Base-by-base conservation (phyloP, 53 echinoderm and acorn worm genomes). In the Paracentrotus lividus region DNA sequence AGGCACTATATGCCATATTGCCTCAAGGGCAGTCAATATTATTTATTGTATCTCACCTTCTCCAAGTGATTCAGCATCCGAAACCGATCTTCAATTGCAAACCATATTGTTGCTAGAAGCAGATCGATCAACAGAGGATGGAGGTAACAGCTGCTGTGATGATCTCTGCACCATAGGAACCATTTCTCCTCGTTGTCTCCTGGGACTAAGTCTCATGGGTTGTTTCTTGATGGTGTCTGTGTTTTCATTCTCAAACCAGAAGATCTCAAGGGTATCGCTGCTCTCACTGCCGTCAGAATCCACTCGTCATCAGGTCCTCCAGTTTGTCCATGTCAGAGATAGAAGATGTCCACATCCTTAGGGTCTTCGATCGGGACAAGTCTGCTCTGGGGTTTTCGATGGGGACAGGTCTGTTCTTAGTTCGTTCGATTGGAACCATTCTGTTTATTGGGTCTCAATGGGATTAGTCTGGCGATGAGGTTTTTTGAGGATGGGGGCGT, bases 171-270 rank as follows among this genome's bases (percentile, higher is more conserved):
- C 44, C 90, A 84, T 27, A 78, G 44, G 90, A 58, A n/a, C 57
- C 65, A 20, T 55, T 42, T 36, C 60, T 18, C 56, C 77, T 26
- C 59, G 91, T 10, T 86, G 93, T 77, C 94, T 93, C 12, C 92
- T 90, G 12, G 98, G 98, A 57, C 96, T 96, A 42, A 94, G 61
- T 49, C 95, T 97, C 3, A 75, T 26, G 1, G 99, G 99, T 69
- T 99, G 99, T 85, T 99, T 99, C 97, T 99, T 99, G 77, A 99
- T 99, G 3, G 99, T 99, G 93, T 99, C 99, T 1, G 99, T 99
- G 95, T 99, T 99, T 53, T 99, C 99, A 55, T 97, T 99, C 60
- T 99, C 99, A 72, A 99, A 99, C 1, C 96, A 97, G 18, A 96
- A 95, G 15, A 99, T 93, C 95, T 93, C 96, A 59, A 56, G 61